These are phyloP conservation scores for Drymodes brunneopygia DNA, from an alignment of 2,113 vertebrate genomes.

Conservation along the genomic window DNA sequence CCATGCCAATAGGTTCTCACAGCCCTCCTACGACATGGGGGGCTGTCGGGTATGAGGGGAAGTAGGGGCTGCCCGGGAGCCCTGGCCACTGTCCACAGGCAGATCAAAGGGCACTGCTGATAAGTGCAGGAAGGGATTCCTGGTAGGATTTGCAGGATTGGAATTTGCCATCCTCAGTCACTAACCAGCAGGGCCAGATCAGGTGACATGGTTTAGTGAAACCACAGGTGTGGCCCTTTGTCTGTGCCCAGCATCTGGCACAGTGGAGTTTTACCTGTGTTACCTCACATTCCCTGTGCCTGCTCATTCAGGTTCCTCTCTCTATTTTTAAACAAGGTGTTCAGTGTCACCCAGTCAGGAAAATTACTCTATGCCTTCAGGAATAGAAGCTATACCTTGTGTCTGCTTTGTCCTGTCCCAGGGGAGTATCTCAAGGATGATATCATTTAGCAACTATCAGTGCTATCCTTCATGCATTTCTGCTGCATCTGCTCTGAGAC, in stretches of 20 bases:
- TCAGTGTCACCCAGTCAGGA: neutral
- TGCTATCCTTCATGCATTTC: neutral
- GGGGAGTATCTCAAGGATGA: neutral
- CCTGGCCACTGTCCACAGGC: neutral
- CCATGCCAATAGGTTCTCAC: neutral
- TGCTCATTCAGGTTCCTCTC: neutral
- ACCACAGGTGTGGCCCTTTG: slow-evolving; percentile 38
- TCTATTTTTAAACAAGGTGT: slow-evolving; percentile 32
- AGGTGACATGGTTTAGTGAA: slow-evolving; percentile 25
- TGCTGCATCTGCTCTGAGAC: neutral
- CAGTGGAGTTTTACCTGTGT: neutral
- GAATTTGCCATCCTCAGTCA: neutral
- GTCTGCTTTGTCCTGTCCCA: neutral
- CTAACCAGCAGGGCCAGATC: neutral
- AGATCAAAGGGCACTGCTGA: neutral
- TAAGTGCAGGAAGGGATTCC: neutral
- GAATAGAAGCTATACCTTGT: neutral
- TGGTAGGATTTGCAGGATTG: slow-evolving; percentile 23
- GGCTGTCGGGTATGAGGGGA: neutral
- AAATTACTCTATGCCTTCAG: neutral
- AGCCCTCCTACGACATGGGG: neutral
- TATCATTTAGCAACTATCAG: neutral
- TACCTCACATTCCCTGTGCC: neutral
- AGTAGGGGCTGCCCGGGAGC: neutral
- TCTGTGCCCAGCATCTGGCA: neutral